These are phyloP conservation scores for Antheraea assamensis DNA, from an alignment of 2,888 invertebrate species.

Conservation along the genomic window DNA sequence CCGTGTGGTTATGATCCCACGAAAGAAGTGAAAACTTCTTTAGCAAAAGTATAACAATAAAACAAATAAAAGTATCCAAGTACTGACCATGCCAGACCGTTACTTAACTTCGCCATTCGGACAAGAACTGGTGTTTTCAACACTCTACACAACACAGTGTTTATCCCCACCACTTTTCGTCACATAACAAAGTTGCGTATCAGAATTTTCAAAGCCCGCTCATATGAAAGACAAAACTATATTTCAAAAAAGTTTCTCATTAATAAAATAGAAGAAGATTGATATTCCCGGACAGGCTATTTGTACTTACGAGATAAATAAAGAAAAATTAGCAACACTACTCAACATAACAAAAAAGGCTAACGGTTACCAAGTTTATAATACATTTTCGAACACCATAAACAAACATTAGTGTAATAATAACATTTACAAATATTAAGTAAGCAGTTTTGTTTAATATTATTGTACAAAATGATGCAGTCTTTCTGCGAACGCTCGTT, in stretches of 20 bases:
- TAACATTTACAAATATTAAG: constrained; percentile 7
- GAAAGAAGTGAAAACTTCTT: no score
- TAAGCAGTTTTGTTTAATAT: not conserved
- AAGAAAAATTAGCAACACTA: not conserved
- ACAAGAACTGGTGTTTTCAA: no score
- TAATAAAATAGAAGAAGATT: not conserved
- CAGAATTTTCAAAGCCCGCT: no score
- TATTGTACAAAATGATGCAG: constrained; percentile 10
- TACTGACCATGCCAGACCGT: no score
- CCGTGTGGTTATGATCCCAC: no score
- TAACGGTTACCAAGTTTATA: not conserved
- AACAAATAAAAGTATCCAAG: no score
- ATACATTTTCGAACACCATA: not conserved
- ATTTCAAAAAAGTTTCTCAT: not conserved
- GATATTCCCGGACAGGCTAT: not conserved
- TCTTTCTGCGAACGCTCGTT: constrained; percentile 4
- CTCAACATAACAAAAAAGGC: not conserved
- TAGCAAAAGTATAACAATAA: no score
- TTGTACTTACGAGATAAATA: not conserved
- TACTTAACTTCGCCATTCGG: no score
- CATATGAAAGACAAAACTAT: no score
- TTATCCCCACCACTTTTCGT: no score
- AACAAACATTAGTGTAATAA: not conserved
- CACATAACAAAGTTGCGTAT: no score
- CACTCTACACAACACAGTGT: no score